These are phyloP conservation scores for Pogonomyrmex barbatus DNA, from an alignment of 1,140 invertebrate genomes.

Conservation along the genomic window DNA sequence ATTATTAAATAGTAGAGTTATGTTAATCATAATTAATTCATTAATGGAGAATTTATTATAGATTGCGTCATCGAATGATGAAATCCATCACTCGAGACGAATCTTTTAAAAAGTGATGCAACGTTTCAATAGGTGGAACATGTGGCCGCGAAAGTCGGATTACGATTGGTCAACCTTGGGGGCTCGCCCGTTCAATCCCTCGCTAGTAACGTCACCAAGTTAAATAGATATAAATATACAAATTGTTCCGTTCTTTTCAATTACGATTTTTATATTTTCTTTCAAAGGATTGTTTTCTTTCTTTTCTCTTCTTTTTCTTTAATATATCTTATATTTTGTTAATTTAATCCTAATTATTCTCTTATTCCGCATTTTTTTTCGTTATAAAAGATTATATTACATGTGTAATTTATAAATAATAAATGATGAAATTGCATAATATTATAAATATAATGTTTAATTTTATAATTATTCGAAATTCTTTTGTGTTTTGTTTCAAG, in stretches of 20 bases:
- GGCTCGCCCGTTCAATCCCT: slow-evolving; percentile 77
- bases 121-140: slow-evolving; percentile 19
- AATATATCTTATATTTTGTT: not conserved
- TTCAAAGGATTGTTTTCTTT: not conserved
- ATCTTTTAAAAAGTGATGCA: slow-evolving; percentile 67
- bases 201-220: slow-evolving; percentile 68
- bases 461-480: not conserved
- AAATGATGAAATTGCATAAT: slow-evolving; percentile 10
- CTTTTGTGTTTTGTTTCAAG: not conserved
- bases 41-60: not conserved
- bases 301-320: not conserved
- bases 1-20: not conserved
- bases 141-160: slow-evolving; percentile 54
- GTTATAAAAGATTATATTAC: not conserved
- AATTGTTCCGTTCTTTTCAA: not conserved
- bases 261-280: not conserved
- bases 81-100: slow-evolving; percentile 16
- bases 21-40: not conserved
- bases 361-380: not conserved
- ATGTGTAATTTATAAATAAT: not conserved
- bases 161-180: slow-evolving; percentile 68
- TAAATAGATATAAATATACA: slow-evolving; percentile 6
- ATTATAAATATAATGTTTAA: slow-evolving; percentile 1
- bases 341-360: not conserved
- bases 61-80: slow-evolving; percentile 29